Percentiles rank a stretch among this genome's conserved stretches.
These are phyloP conservation scores for Erinaceus europaeus DNA, from an alignment of 2,113 vertebrate species.

Conservation along the genomic window DNA sequence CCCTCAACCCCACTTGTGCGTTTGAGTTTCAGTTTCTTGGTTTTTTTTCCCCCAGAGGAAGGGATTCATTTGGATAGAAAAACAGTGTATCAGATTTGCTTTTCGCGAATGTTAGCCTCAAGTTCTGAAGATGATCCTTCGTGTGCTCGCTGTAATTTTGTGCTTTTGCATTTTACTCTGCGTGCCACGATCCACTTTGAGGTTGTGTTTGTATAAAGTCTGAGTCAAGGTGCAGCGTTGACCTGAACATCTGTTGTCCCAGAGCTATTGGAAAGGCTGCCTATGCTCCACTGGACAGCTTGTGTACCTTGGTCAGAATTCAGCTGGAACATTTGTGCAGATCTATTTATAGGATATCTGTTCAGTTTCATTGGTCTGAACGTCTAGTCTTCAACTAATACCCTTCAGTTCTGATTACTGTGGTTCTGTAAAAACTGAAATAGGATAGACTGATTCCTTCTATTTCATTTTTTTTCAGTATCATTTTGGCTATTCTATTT, in stretches of 20 bases:
- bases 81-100: not conserved
- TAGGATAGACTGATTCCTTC: not conserved
- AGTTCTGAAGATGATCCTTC: not conserved
- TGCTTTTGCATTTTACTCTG: not conserved
- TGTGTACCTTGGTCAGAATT: not conserved
- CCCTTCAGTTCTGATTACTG: not conserved
- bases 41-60: too few relatives aligned
- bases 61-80: too few relatives aligned
- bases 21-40: too few relatives aligned
- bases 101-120: not conserved
- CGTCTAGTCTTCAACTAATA: not conserved
- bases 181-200: not conserved
- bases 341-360: not conserved
- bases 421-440: not conserved
- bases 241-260: not conserved
- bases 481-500: not conserved
- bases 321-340: not conserved
- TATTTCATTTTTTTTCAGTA: conserved; percentile 8
- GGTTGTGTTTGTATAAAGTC: not conserved
- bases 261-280: not conserved
- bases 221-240: not conserved
- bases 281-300: not conserved
- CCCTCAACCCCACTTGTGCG: too few relatives aligned
- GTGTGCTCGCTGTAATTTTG: too few relatives aligned
- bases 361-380: not conserved